Conservation (phyloP, 2,888 invertebrate genomes). For the Creontiades dilutus region DNA sequence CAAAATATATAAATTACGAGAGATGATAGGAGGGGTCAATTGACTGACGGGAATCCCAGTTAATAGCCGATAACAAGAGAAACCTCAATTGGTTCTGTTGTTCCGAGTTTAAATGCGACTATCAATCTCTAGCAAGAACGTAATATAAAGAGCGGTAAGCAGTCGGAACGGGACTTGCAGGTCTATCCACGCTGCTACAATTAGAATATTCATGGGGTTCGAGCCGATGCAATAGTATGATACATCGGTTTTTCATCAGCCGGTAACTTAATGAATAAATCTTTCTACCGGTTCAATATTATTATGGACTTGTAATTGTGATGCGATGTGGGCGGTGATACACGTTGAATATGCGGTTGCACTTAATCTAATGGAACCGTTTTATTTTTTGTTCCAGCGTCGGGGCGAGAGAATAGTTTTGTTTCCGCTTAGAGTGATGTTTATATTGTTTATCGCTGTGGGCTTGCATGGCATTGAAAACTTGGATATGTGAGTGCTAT, state of each 20-base stretch:
- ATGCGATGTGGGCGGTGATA: constrained; percentile 7
- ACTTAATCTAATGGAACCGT: not conserved
- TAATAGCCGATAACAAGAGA: too few relatives aligned
- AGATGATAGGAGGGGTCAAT: too few relatives aligned
- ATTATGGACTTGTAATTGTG: constrained; percentile 22
- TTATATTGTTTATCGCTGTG: not conserved
- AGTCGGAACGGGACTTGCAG: not conserved
- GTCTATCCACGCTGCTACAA: not conserved
- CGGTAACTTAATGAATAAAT: constrained; percentile 4
- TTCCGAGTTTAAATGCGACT: too few relatives aligned
- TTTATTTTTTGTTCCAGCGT: not conserved
- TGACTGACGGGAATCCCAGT: too few relatives aligned
- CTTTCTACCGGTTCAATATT: not conserved
- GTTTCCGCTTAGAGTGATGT: not conserved
- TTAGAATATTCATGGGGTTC: constrained; percentile 5
- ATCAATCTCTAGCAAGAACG: not conserved
- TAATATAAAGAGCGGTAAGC: too few relatives aligned
- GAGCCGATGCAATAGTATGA: constrained; percentile 14
- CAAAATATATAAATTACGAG: too few relatives aligned
- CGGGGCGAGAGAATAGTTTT: not conserved
- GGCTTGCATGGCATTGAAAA: not conserved
- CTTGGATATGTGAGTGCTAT: not conserved
- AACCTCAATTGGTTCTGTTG: too few relatives aligned
- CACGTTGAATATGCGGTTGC: constrained; percentile 3
- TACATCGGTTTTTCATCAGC: constrained; percentile 27